Conservation (phyloP, 2,797 vertebrate species). For the Leontopithecus rosalia region DNA sequence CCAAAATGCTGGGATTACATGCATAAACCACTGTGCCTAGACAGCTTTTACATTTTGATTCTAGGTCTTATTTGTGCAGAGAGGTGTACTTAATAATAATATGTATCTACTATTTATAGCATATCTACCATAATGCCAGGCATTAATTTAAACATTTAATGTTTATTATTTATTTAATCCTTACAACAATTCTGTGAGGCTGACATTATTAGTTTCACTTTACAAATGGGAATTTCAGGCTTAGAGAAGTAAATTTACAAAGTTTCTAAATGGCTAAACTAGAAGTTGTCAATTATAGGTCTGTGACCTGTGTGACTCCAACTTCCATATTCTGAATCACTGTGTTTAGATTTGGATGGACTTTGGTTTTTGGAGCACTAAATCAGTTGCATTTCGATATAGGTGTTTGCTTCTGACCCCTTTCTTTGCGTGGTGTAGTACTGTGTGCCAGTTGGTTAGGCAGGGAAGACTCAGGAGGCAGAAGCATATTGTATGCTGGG, state of each 20-base stretch:
- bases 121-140: background rate
- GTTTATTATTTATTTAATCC: slow-evolving; percentile 25
- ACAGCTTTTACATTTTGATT: slow-evolving; percentile 39
- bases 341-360: background rate
- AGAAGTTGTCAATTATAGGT: background rate
- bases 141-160: slow-evolving; percentile 1
- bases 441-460: background rate
- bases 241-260: background rate
- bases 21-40: background rate
- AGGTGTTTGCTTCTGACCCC: background rate
- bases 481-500: background rate
- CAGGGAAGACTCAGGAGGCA: background rate
- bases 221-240: background rate
- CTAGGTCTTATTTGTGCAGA: background rate
- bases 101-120: background rate
- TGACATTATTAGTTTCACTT: slow-evolving; percentile 1
- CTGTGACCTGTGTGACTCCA: background rate
- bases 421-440: background rate
- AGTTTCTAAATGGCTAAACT: slow-evolving; percentile 20
- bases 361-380: slow-evolving; percentile 3
- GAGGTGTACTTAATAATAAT: background rate
- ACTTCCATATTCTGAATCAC: background rate
- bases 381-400: background rate
- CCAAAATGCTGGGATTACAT: background rate
- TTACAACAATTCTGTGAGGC: background rate